Evolutionary conservation across 2,888 invertebrate species (phyloP).

Genomic region (Pseudococcus viburni): DNA sequence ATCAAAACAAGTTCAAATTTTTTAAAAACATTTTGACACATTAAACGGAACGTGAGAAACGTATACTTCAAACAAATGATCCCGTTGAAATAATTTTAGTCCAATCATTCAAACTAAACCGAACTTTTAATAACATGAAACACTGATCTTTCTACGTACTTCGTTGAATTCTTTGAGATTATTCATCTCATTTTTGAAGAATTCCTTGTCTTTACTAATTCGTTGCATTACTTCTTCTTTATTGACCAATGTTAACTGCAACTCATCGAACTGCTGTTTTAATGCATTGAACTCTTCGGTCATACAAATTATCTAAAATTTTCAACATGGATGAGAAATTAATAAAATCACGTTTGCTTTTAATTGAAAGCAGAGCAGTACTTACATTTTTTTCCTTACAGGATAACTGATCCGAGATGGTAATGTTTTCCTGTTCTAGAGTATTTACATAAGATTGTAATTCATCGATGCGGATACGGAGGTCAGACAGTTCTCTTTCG

Average conservation of each 20-base stretch:
- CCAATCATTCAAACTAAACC: too few species aligned
- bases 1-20: too few species aligned
- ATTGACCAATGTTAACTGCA: neutral
- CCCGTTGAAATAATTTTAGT: too few species aligned
- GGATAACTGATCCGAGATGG: neutral
- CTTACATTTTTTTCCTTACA: neutral
- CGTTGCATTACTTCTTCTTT: neutral
- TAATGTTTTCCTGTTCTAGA: constrained; percentile 45
- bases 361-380: neutral
- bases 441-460: neutral
- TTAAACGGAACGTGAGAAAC: too few species aligned
- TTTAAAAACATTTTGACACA: too few species aligned
- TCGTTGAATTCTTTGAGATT: constrained; percentile 26
- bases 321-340: neutral
- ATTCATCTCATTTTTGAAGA: constrained; percentile 38
- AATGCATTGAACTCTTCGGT: neutral
- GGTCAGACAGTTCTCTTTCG: neutral
- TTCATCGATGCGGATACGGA: neutral
- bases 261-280: neutral
- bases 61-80: too few species aligned
- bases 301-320: neutral
- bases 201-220: neutral
- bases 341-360: neutral
- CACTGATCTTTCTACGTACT: neutral
- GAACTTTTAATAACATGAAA: neutral